Base-by-base conservation (phyloP, 2,888 invertebrate species). In the Melieria omissa region DNA sequence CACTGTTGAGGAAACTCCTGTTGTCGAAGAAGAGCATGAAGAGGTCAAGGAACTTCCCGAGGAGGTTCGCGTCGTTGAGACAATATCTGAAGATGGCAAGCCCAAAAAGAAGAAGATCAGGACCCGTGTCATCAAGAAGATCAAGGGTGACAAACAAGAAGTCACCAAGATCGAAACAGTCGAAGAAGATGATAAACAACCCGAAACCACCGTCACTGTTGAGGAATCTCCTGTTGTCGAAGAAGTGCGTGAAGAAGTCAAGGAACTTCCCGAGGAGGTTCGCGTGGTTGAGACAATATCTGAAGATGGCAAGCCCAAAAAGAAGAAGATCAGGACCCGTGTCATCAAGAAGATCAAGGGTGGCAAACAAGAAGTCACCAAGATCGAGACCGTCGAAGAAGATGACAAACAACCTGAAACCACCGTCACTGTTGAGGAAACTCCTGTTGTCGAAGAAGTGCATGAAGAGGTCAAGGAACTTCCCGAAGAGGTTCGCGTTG, bases 141-240 rank as follows among this genome's bases (percentile, higher is more conserved):
- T 66, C 3, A 66, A 66, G 57, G 65, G 57, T 47, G 65, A 45
- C 47, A 58, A 66, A 66, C 65, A 66, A 57, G 65, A 66, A 57
- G 65, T 66, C 46, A 66, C 57, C 3, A 66, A 66, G 47, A 66
- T 66, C 6, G 58, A 66, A 6, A 66, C 65, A 12, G 46, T 66
- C 8, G 65, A 66, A 66, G 65, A 66, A 47, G 65, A 66, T 57
- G 65, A 66, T 29, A 66, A 66, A 57, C 45, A 66, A 29, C 65
- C 65, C 9, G 65, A 66, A 57, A 66, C 65, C 5, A 66, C 65
- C 7, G 65, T 66, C 16, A 66, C 65, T 29, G 65, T 66, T 46
- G 65, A 66, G 10, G 65, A 66, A 57, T 46, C 57, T 46, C 57
- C 57, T 29, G 46, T 58, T 8, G 29, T 29, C 29, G 65, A 66